These are phyloP conservation scores for Manis crassicaudata DNA, from an alignment of 2,797 vertebrate species.

Conservation along the genomic window DNA sequence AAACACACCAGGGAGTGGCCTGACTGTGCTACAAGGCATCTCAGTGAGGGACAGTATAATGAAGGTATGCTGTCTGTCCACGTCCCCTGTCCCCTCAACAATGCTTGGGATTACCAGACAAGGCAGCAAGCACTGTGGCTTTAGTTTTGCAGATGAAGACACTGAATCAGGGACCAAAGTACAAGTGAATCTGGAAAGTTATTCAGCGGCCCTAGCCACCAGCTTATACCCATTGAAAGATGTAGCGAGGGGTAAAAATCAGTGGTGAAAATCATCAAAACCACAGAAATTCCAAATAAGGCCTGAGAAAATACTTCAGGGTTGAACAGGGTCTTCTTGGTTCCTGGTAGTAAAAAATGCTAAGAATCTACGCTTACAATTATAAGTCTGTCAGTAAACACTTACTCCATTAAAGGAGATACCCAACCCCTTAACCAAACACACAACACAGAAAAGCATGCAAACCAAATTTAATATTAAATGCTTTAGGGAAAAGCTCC, in stretches of 20 bases:
- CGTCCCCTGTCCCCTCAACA: neutral
- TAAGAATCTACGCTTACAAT: neutral
- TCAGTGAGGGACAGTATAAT: neutral
- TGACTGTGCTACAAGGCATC: neutral
- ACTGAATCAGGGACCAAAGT: neutral
- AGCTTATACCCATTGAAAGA: constrained; percentile 22
- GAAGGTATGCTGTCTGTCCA: neutral
- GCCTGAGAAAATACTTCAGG: constrained; percentile 38
- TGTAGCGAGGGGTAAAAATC: neutral
- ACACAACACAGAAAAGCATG: constrained; percentile 25
- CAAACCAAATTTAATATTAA: constrained; percentile 57
- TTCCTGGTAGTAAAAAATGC: constrained; percentile 11
- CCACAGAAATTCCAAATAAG: constrained; percentile 46
- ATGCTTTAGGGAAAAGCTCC: neutral
- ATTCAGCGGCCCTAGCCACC: neutral
- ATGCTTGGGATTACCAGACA: neutral
- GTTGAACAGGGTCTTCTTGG: constrained; percentile 28
- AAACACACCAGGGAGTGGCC: neutral
- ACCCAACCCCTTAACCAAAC: neutral
- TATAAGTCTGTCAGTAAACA: constrained; percentile 25
- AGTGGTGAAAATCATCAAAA: constrained; percentile 45
- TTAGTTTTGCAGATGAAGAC: neutral
- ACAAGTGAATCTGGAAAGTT: constrained; percentile 2
- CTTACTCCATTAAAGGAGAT: constrained; percentile 11
- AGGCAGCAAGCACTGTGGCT: neutral